Conservation (phyloP, 2,888 invertebrate genomes). For the Agrotis clavis region DNA sequence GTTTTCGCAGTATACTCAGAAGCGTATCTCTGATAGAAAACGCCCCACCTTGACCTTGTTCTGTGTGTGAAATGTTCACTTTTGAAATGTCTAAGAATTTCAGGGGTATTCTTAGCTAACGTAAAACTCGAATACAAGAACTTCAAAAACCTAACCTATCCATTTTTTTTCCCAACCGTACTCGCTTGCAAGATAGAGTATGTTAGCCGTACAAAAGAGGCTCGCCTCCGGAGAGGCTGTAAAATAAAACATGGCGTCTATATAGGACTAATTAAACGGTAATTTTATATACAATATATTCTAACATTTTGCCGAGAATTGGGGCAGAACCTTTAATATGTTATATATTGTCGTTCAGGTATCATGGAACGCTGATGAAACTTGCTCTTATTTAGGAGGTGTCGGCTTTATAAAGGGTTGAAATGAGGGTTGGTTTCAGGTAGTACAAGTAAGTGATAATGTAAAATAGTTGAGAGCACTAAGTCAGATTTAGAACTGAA, state of each 20-base stretch:
- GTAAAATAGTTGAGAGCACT: background rate
- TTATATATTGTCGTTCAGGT: slow-evolving; percentile 32
- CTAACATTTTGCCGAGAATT: slow-evolving; percentile 50
- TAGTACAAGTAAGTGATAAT: background rate
- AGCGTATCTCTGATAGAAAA: too few species aligned
- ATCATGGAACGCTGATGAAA: slow-evolving; percentile 41
- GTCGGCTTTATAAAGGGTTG: slow-evolving; percentile 24
- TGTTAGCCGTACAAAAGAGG: slow-evolving; percentile 46
- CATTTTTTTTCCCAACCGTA: slow-evolving; percentile 27
- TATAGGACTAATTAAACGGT: slow-evolving; percentile 71
- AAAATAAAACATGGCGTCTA: slow-evolving; percentile 64
- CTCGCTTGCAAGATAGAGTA: slow-evolving; percentile 29
- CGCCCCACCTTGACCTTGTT: too few species aligned
- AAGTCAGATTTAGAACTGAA: too few species aligned
- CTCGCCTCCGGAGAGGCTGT: slow-evolving; percentile 58
- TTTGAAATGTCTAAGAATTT: too few species aligned
- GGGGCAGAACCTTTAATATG: slow-evolving; percentile 23
- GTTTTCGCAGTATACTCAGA: too few species aligned
- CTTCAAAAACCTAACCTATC: too few species aligned
- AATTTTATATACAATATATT: slow-evolving; percentile 69
- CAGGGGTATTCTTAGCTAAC: too few species aligned
- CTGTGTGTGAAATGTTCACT: too few species aligned
- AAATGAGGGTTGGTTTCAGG: background rate
- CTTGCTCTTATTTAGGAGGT: slow-evolving; percentile 20
- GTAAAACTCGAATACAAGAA: too few species aligned